Evolutionary conservation across 2,797 vertebrate genomes (phyloP).

Genomic region (Thripadectes ignobilis): DNA sequence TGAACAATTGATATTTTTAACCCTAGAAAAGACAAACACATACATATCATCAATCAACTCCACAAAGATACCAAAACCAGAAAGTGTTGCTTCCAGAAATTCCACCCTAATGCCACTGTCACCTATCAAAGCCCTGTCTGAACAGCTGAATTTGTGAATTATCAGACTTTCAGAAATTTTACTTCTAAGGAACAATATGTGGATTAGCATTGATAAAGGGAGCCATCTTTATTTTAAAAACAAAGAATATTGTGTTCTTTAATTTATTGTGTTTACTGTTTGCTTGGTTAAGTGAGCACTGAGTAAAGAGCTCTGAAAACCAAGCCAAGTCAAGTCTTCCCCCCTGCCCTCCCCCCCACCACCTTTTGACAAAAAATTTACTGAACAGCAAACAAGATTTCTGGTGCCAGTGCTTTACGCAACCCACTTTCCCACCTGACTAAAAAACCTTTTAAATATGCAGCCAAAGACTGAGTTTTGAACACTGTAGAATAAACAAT

Average conservation of each 20-base stretch:
- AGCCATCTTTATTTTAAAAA: background rate
- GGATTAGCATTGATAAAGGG: background rate
- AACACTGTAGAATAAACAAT: background rate
- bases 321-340: background rate
- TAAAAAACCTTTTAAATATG: background rate
- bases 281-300: background rate
- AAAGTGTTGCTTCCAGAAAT: background rate
- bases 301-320: background rate
- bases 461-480: background rate
- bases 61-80: background rate
- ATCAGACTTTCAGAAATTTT: background rate
- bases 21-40: background rate
- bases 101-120: background rate
- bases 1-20: background rate
- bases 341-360: fast-evolving
- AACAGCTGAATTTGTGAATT: background rate
- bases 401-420: background rate
- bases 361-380: background rate
- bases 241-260: background rate
- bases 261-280: background rate
- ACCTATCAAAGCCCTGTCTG: background rate
- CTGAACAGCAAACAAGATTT: background rate
- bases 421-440: background rate
- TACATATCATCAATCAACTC: background rate
- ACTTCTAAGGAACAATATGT: background rate